These are phyloP conservation scores for Heliopora coerulea DNA, from an alignment of 92 coral and sea anemone species.

Conservation along the genomic window DNA sequence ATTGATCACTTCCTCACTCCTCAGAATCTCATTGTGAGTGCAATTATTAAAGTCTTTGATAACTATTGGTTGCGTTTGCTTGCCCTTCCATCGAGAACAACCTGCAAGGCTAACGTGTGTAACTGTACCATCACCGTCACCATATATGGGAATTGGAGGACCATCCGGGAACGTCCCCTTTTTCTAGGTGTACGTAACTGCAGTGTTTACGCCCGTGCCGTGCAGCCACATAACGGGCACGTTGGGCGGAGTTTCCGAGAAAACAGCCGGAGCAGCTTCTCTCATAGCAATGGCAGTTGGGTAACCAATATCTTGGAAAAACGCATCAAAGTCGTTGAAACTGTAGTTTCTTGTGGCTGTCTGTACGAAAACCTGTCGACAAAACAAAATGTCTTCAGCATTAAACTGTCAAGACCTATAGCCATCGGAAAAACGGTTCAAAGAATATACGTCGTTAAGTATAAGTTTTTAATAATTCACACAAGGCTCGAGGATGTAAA, in stretches of 20 bases:
- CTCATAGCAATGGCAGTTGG: conserved; percentile 72
- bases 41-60: conserved; percentile 58
- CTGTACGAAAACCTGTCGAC: conserved; percentile 62
- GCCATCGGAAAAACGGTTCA: too few species aligned
- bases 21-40: conserved; percentile 75
- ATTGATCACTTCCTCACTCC: conserved; percentile 57
- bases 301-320: conserved; percentile 69
- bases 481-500: too few species aligned
- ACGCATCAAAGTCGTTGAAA: conserved; percentile 61
- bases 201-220: conserved; percentile 77
- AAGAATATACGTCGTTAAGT: too few species aligned
- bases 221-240: conserved; percentile 79
- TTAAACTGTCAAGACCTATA: too few species aligned
- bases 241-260: conserved; percentile 73
- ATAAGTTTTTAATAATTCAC: too few species aligned
- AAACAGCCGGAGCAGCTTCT: conserved; percentile 69
- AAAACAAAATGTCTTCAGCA: too few species aligned
- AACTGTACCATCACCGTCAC: conserved; percentile 97
- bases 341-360: conserved; percentile 77
- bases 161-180: conserved; percentile 84
- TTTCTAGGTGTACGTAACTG: conserved; percentile 62
- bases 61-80: conserved; percentile 60
- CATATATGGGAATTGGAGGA: conserved; percentile 61
- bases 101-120: conserved; percentile 71
- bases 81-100: conserved; percentile 58